Evolutionary conservation across 2,797 vertebrate species (phyloP), one percentile per base, ranked within the genome.

Genomic region (Enteromius trimaculatus): DNA sequence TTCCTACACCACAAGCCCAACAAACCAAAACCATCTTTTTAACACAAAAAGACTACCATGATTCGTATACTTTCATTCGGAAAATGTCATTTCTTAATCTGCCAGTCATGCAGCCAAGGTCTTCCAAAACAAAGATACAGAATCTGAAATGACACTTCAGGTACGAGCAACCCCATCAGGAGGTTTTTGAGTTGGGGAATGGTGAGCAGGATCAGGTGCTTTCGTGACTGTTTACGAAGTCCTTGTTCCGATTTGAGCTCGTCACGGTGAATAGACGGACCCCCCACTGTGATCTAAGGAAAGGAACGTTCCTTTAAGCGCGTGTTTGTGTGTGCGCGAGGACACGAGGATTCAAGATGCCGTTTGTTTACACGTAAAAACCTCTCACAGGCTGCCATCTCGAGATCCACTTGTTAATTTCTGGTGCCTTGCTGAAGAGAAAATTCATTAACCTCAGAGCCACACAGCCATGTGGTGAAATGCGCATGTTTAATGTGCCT

Each of bases 381-480:
- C 58, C 72, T 79, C 89, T 91, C 87, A 88, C 87, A 92, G 85
- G 88, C 90, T 89, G 89, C 88, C 90, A 90, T 92, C 89, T 91
- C 89, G 77, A 88, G 87, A 94, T 92, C 87, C 92, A 92, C 92
- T 90, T 90, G 91, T 92, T 94, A 92, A 94, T 92, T 94, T 91
- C 90, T 88, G 88, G 88, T 89, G 90, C 91, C 87, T 86, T 90
- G 89, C 90, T 91, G 58, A 88, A 94, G 87, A 91, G 91, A 94
- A 94, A 94, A 93, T 93, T 94, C 93, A 95, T 95, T 95, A 95
- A 95, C 94, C 94, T 91, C 92, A 76, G 84, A 92, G 93, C 90
- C 93, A 91, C 90, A 83, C 90, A 92, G 90, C 88, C 91, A 89
- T 85, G 92, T 93, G 89, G 91, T 86, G 85, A 94, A 92, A 93